Evolutionary conservation across 2,797 vertebrate species (phyloP), one percentile per base, ranked within the genome.

Genomic region (Sebastes diaconus): DNA sequence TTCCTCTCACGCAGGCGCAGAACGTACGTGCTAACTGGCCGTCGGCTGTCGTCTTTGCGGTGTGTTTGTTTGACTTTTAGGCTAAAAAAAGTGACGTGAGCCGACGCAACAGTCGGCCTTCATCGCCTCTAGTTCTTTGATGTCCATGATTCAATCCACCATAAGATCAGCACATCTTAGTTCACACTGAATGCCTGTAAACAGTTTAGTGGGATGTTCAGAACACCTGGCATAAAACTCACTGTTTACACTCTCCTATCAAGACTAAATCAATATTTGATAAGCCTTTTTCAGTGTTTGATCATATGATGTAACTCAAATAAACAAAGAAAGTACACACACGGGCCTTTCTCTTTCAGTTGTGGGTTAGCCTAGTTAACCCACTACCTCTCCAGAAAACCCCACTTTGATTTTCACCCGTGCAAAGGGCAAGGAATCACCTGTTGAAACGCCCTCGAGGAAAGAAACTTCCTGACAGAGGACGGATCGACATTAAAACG

Each of bases 231-330:
- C 10, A 63, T 13, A 18, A 27, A 55, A 59, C 12, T 52, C 3
- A 20, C 16, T 22, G 58, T 75, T 68, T 66, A 34, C 7, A 46
- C 20, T 32, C 60, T 3, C 13, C 3, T 50, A 46, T 59, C 10
- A 24, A 12, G 61, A 30, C 63, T 29, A 69, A 74, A 22, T 42
- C 34, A 79, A 84, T 68, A 79, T 79, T 64, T 84, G 67, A 77
- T 58, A 18, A 70, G 55, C 24, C 39, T 57, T 39, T 24, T 11
- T 16, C 0, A 24, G 20, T 27, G 74, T 84, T 77, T 69, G 64
- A 50, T 74, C 16, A 59, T 5, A 36, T 58, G 75, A 60, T 22
- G 7, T 4, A 70, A 77, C 32, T 66, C 24, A 77, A 79, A 77
- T 75, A 79, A 73, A 79, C 16, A 58, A 32, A 57, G 42, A n/a